Base-by-base conservation (phyloP, 2,113 vertebrate species). In the Pristiophorus japonicus region DNA sequence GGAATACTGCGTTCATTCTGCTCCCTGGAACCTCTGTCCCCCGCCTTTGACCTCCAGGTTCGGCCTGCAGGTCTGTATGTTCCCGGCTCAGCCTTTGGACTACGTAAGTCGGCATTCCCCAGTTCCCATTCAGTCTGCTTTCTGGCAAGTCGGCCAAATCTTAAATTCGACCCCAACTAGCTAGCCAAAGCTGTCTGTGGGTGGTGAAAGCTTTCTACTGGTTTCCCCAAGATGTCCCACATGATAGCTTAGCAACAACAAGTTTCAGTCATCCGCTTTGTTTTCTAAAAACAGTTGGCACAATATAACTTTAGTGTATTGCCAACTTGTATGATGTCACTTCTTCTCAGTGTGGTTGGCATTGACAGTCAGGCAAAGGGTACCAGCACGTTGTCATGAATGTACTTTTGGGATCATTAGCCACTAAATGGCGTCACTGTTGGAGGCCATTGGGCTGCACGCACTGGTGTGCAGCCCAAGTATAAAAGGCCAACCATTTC, bases 301-400 rank as follows among this genome's bases (percentile, higher is more conserved):
- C 27, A 12, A 59, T 88, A 55, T 55, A 88, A 88, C 5, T 38
- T 59, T 18, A 92, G 88, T n/a, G 10, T 92, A 38, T 63, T n/a
- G 7, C 6, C 12, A 62, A 20, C 18, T 92, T 38, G 47, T 30
- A 63, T 20, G 59, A 1, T 92, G 34, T 20, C 34, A 92, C n/a
- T 92, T 63, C 55, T n/a, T 38, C 62, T 63, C 30, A 92, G 59
- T 92, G 88, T 92, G 88, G 88, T 42, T 92, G n/a, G 62, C 62
- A 65, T 63, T 63, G n/a, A 92, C 34, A 92, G 88, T 63, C 34
- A 63, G 18, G 7, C 88, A 92, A 38, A 81, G 38, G n/a, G 78
- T 42, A 81, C 38, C 75, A 42, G 38, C 78, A n/a, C n/a, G n/a
- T n/a, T n/a, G n/a, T n/a, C n/a, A n/a, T n/a, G n/a, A n/a, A n/a